A percentile compares a stretch with the other conserved stretches of the same genome.
These are phyloP conservation scores for Holcopasites calliopsidis DNA, from an alignment of 1,140 invertebrate genomes.

Conservation along the genomic window DNA sequence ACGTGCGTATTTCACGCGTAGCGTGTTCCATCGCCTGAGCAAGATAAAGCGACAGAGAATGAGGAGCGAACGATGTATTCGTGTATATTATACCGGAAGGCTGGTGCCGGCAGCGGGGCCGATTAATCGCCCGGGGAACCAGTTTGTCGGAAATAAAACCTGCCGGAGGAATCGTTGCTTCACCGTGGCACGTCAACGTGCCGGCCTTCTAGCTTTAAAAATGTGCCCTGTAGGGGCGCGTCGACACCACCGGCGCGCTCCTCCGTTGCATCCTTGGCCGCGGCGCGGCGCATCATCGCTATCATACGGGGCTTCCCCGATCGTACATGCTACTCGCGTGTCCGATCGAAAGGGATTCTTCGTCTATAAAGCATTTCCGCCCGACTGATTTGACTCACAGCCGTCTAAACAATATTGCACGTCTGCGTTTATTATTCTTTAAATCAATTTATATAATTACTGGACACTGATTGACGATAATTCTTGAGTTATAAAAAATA, in stretches of 20 bases:
- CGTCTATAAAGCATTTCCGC: conserved; percentile 35
- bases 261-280: not conserved
- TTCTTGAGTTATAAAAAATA: too few species aligned
- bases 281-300: conserved; percentile 34
- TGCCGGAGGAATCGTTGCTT: conserved; percentile 68
- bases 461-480: too few species aligned
- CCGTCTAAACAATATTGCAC: too few species aligned
- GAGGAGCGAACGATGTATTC: conserved; percentile 12
- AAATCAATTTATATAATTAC: too few species aligned
- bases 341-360: conserved; percentile 60
- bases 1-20: conserved; percentile 31
- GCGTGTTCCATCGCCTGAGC: conserved; percentile 25
- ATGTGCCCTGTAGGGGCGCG: conserved; percentile 43
- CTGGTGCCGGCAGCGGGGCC: conserved; percentile 63
- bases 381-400: conserved; percentile 15
- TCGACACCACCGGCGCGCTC: conserved; percentile 39
- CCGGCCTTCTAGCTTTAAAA: conserved; percentile 47
- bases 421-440: too few species aligned
- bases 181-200: conserved; percentile 65
- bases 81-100: conserved; percentile 35
- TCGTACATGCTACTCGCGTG: conserved; percentile 34
- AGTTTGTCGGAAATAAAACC: conserved; percentile 79
- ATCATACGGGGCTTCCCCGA: conserved; percentile 55
- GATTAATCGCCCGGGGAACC: conserved; percentile 76
- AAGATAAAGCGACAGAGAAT: conserved; percentile 29